Percentiles rank a stretch among this genome's conserved stretches.
Evolutionary conservation across 1,140 invertebrate species (phyloP).

Genomic region (Lepidostoma basale): DNA sequence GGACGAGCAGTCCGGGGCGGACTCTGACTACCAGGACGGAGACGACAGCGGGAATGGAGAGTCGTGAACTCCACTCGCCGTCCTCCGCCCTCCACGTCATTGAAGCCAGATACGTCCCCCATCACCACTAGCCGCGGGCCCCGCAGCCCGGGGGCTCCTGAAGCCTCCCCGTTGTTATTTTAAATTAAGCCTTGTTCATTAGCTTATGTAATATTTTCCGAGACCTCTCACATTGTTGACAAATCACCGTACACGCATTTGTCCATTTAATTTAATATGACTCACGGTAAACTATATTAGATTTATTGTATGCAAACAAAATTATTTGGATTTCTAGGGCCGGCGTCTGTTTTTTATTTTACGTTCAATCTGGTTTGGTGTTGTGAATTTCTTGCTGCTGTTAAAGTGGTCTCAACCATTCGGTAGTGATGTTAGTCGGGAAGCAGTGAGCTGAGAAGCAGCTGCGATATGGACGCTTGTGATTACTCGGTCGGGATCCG

Average conservation of each 20-base stretch:
- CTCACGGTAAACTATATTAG: no score
- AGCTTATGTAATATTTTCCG: constrained; percentile 18
- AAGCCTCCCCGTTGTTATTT: background rate
- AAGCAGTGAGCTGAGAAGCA: background rate
- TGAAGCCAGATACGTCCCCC: background rate
- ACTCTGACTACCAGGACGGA: constrained; percentile 72
- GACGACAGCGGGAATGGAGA: constrained; percentile 84
- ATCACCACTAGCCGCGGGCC: no score
- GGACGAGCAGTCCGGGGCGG: constrained; percentile 68
- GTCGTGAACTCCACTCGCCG: constrained; percentile 53
- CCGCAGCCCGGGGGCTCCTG: background rate
- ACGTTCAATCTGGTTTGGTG: constrained; percentile 5
- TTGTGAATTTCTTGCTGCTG: background rate
- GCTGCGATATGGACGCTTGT: constrained; percentile 29
- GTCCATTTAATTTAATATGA: no score
- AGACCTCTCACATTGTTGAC: constrained; percentile 34
- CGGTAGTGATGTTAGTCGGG: background rate
- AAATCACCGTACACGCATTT: no score
- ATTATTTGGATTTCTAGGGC: no score
- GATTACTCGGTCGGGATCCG: background rate
- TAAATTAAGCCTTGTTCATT: constrained; percentile 13
- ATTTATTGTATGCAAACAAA: no score
- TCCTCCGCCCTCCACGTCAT: background rate
- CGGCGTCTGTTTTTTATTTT: no score
- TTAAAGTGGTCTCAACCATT: background rate